These are phyloP conservation scores for Redunca redunca DNA, from an alignment of 2,113 vertebrate species.

Conservation along the genomic window DNA sequence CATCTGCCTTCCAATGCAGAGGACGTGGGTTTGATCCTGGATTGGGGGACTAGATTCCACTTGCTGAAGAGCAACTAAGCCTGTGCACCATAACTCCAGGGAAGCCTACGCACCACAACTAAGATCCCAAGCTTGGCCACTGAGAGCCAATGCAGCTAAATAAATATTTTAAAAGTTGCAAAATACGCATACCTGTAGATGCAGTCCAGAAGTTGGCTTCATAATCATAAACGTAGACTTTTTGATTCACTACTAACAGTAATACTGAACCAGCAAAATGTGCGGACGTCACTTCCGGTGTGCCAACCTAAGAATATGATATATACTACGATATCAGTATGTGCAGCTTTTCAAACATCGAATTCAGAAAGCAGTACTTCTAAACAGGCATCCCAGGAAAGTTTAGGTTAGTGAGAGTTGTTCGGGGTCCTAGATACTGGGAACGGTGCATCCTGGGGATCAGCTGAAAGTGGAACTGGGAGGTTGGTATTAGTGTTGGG, in stretches of 20 bases:
- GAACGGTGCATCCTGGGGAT: neutral
- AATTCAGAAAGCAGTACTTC: neutral
- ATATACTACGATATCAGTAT: fast-evolving
- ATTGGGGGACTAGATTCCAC: neutral
- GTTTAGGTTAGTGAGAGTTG: neutral
- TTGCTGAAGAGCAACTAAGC: neutral
- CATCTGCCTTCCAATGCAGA: neutral
- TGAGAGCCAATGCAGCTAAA: neutral
- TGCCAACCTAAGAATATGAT: neutral
- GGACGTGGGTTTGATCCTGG: neutral
- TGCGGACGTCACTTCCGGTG: neutral
- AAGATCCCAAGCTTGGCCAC: neutral
- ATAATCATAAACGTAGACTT: conserved; percentile 6
- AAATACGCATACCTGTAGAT: neutral
- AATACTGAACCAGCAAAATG: neutral
- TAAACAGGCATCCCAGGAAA: neutral
- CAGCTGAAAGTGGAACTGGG: neutral
- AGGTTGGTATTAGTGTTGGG: no score
- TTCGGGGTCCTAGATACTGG: neutral
- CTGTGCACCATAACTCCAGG: neutral
- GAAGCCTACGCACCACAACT: neutral
- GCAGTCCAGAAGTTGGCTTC: fast-evolving
- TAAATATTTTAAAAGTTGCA: neutral
- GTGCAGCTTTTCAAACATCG: fast-evolving
- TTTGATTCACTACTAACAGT: conserved; percentile 30